phyloP scores from a whole-genome alignment of 1,140 invertebrate genomes.

The Caenorhabditis inopinata region DNA sequence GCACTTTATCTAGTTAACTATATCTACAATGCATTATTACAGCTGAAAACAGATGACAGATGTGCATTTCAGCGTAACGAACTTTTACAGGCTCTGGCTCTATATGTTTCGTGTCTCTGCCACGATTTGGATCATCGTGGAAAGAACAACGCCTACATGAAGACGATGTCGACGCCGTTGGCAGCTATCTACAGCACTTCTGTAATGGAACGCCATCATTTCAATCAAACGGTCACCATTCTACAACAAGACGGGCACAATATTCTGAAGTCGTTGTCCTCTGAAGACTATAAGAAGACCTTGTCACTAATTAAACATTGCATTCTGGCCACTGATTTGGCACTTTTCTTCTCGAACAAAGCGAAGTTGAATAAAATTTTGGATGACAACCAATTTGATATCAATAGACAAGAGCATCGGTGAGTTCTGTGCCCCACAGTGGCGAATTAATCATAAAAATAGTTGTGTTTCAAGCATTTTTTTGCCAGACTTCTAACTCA shows the following conservation, averaged over 20 bases:
- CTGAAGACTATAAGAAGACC: slow-evolving; percentile 77
- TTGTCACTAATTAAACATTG: slow-evolving; percentile 77
- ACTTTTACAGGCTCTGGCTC: slow-evolving; percentile 79
- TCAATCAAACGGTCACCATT: slow-evolving; percentile 82
- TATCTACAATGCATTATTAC: too few relatives aligned
- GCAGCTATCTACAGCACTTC: slow-evolving; percentile 81
- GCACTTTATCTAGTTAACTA: too few relatives aligned
- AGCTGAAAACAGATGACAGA: too few relatives aligned
- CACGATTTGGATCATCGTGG: slow-evolving; percentile 92
- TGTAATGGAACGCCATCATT: slow-evolving; percentile 83
- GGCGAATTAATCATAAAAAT: too few relatives aligned
- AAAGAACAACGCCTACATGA: slow-evolving; percentile 86
- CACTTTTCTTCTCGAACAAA: slow-evolving; percentile 77
- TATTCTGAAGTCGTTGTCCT: slow-evolving; percentile 76
- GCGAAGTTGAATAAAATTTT: slow-evolving; percentile 68
- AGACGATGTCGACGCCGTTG: slow-evolving; percentile 78
- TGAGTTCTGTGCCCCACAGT: neutral
- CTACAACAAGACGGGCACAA: slow-evolving; percentile 80
- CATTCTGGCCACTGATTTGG: slow-evolving; percentile 81
- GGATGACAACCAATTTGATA: slow-evolving; percentile 52
- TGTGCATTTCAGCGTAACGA: neutral
- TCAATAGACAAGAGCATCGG: slow-evolving; percentile 55
- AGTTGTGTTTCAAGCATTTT: neutral
- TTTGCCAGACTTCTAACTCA: slow-evolving; percentile 71
- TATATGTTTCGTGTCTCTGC: slow-evolving; percentile 91